Percentiles rank a stretch among this genome's conserved stretches.
phyloP scores from a whole-genome alignment of 1,140 invertebrate genomes.

The Philopotamus ludificatus region DNA sequence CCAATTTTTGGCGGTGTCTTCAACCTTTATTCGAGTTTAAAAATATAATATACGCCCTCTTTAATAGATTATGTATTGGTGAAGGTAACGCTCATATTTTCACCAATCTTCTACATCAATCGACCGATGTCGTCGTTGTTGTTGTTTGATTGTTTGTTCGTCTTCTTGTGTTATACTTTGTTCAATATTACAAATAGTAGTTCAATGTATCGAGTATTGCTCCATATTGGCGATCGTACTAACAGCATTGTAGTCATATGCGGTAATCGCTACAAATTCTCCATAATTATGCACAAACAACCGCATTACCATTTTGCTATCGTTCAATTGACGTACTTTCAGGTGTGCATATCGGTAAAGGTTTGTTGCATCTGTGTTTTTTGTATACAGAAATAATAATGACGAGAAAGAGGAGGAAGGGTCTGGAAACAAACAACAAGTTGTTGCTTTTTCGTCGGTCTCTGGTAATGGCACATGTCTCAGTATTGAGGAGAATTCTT shows the following conservation, averaged over 20 bases:
- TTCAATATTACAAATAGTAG: too few species aligned
- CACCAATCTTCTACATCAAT: too few species aligned
- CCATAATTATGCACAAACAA: too few species aligned
- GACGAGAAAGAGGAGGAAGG: slow-evolving; percentile 8
- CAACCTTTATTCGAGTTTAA: slow-evolving; percentile 2
- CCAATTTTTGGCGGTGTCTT: slow-evolving; percentile 8
- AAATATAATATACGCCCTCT: background rate
- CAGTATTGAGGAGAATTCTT: background rate
- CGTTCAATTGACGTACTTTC: background rate
- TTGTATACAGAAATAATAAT: slow-evolving; percentile 29
- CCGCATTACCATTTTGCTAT: too few species aligned
- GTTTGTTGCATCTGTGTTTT: background rate
- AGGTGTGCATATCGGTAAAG: background rate
- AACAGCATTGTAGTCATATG: too few species aligned
- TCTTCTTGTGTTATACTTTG: too few species aligned
- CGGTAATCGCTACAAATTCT: too few species aligned
- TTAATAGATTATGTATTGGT: too few species aligned
- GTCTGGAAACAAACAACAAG: slow-evolving; percentile 29
- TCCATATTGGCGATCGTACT: background rate
- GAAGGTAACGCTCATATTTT: too few species aligned
- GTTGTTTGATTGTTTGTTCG: too few species aligned
- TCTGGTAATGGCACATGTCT: background rate
- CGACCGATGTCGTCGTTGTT: too few species aligned
- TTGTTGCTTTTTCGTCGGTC: slow-evolving; percentile 17
- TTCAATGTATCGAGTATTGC: too few species aligned